Evolutionary conservation across 2,797 vertebrate genomes (phyloP).

Genomic region (Argentina silus): DNA sequence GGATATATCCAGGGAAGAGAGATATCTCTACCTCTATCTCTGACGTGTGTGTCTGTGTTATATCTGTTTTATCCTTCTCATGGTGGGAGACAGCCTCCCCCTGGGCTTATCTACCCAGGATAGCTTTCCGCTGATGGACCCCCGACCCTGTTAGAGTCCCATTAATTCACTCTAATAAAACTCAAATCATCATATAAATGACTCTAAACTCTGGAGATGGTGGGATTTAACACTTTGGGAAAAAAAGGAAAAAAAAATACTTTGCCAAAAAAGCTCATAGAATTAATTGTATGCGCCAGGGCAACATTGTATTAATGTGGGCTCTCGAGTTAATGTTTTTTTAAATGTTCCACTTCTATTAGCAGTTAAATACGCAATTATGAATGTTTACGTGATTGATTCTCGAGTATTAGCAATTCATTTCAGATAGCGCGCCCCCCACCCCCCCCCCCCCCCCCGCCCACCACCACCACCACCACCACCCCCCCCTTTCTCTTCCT

Average conservation of each 20-base stretch:
- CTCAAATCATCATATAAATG: conserved; percentile 67
- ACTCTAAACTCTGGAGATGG: conserved; percentile 49
- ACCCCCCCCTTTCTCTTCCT: conserved; percentile 20
- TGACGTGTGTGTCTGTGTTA: conserved; percentile 20
- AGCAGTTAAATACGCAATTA: conserved; percentile 69
- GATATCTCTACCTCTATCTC: not conserved
- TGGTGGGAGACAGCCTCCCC: conserved; percentile 39
- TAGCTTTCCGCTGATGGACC: conserved; percentile 21
- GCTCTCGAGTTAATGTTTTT: conserved; percentile 64
- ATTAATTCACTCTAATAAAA: conserved; percentile 60
- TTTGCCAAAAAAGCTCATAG: conserved; percentile 40
- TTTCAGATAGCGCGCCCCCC: conserved; percentile 41
- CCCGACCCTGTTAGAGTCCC: conserved; percentile 55
- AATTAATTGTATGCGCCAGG: conserved; percentile 61
- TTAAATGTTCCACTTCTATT: conserved; percentile 58
- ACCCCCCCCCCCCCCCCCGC: conserved; percentile 19
- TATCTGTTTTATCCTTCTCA: conserved; percentile 15
- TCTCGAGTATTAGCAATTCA: conserved; percentile 54
- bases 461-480: too few relatives aligned
- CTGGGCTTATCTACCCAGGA: conserved; percentile 41
- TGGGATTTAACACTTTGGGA: conserved; percentile 43
- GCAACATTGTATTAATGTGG: conserved; percentile 60
- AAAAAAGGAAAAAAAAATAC: conserved; percentile 29
- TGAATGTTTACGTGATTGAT: conserved; percentile 59
- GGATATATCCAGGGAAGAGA: conserved; percentile 17